phyloP scores from a whole-genome alignment of 1,140 invertebrate species.

The Tetragnatha versicolor region DNA sequence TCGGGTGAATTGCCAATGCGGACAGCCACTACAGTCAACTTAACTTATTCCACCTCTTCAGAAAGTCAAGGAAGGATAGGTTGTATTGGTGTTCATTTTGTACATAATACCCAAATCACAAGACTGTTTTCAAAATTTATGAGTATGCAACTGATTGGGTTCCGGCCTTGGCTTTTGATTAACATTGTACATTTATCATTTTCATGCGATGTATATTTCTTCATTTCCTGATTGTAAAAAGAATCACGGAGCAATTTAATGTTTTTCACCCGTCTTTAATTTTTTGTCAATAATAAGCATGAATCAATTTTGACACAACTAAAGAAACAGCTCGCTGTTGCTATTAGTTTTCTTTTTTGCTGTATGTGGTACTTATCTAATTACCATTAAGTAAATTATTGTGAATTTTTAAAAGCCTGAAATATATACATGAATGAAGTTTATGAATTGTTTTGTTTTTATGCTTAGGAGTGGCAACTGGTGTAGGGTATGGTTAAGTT shows the following conservation, averaged over 20 bases:
- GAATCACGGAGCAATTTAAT: conserved; percentile 27
- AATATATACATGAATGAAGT: too few species aligned
- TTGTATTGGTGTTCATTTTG: conserved; percentile 44
- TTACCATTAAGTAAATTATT: too few species aligned
- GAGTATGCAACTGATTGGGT: conserved; percentile 2
- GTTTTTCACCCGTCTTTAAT: conserved; percentile 5
- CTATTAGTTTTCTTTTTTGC: too few species aligned
- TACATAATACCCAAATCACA: conserved; percentile 34
- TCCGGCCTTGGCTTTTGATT: conserved; percentile 37
- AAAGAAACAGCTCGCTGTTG: too few species aligned
- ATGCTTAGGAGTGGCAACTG: too few species aligned
- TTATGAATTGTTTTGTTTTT: too few species aligned
- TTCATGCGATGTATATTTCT: conserved; percentile 43
- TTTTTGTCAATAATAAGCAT: too few species aligned
- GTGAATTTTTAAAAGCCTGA: too few species aligned
- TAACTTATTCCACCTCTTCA: conserved; percentile 39
- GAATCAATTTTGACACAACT: too few species aligned
- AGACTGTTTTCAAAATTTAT: conserved; percentile 18
- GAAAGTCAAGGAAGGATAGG: conserved; percentile 11
- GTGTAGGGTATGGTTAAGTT: too few species aligned
- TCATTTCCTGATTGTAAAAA: conserved; percentile 35
- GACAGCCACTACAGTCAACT: neutral
- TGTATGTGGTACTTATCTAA: too few species aligned
- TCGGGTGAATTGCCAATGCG: too few species aligned
- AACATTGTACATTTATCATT: conserved; percentile 52